phyloP scores from a whole-genome alignment of 1,140 invertebrate genomes.

The Chironomus tepperi region DNA sequence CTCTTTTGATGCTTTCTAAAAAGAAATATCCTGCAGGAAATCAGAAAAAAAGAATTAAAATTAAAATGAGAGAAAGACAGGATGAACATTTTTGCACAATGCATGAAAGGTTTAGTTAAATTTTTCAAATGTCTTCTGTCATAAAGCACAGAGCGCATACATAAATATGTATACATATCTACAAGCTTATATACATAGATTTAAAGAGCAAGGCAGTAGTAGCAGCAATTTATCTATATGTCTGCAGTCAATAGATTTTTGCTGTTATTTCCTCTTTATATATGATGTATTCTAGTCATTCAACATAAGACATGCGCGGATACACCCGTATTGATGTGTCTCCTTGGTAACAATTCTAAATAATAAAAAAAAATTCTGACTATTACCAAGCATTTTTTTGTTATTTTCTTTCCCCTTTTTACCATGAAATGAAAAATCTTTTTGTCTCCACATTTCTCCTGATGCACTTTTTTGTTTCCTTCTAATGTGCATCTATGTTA shows the following conservation, averaged over 20 bases:
- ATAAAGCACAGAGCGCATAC: background rate
- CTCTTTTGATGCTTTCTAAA: background rate
- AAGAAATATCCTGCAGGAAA: background rate
- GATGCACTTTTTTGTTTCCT: no score
- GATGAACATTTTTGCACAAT: no score
- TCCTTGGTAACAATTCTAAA: conserved; percentile 22
- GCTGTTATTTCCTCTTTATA: background rate
- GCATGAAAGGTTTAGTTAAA: conserved; percentile 9
- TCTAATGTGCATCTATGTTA: no score
- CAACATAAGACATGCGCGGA: conserved; percentile 23
- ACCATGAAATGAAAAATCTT: background rate
- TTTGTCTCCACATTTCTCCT: background rate
- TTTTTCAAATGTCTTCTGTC: background rate
- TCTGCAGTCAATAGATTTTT: conserved; percentile 19
- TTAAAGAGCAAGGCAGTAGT: background rate
- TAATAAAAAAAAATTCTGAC: background rate
- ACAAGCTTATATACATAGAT: no score
- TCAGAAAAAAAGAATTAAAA: background rate
- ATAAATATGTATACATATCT: no score
- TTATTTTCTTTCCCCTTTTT: background rate
- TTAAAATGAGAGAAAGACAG: background rate
- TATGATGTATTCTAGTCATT: conserved; percentile 22
- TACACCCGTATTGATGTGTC: conserved; percentile 19
- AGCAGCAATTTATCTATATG: conserved; percentile 12
- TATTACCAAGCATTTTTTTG: background rate